phyloP scores from a whole-genome alignment of 1,140 invertebrate species.

The Stegodyphus dumicola region DNA sequence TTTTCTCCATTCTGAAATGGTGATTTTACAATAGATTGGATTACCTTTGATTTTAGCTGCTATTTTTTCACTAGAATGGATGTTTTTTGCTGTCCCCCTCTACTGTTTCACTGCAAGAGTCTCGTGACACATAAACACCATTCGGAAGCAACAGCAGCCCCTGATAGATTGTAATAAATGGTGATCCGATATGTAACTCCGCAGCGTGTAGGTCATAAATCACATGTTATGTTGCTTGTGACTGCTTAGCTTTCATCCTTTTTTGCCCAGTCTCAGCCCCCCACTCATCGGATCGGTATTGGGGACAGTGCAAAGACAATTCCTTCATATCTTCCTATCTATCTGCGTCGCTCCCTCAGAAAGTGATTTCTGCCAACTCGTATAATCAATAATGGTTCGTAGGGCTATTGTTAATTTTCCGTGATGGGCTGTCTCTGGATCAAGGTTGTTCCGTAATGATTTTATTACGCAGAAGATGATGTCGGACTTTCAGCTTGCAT shows the following conservation, averaged over 20 bases:
- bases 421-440: background rate
- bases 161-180: constrained; percentile 43
- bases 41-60: too few relatives aligned
- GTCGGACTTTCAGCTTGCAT: background rate
- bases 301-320: constrained; percentile 4
- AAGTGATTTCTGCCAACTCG: constrained; percentile 26
- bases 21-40: too few relatives aligned
- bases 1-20: too few relatives aligned
- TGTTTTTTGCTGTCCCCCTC: too few relatives aligned
- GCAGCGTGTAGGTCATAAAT: constrained; percentile 10
- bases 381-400: constrained; percentile 21
- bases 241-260: constrained; percentile 2
- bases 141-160: constrained; percentile 4
- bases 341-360: too few relatives aligned
- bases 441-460: background rate
- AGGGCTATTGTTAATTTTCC: constrained; percentile 4
- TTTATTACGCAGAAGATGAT: background rate
- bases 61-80: background rate
- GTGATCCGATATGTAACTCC: constrained; percentile 30
- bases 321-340: constrained; percentile 33
- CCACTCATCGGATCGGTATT: background rate
- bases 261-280: background rate
- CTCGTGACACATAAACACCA: constrained; percentile 25
- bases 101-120: background rate
- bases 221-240: constrained; percentile 18